phyloP scores from a whole-genome alignment of 2,888 invertebrate genomes.

The Pseudeuparius sepicola region DNA sequence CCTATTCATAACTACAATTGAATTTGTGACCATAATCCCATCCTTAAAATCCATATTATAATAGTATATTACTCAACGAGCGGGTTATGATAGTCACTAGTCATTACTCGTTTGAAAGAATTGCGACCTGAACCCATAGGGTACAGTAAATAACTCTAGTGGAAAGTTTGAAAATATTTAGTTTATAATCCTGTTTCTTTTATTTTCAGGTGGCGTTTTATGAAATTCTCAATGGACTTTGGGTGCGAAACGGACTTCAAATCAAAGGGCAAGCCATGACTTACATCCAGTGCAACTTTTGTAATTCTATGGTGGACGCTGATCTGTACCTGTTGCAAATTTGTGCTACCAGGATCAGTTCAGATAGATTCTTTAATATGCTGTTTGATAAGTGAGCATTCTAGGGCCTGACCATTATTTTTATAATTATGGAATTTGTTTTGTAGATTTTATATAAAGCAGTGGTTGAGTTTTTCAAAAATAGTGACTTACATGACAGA shows the following conservation, averaged over 20 bases:
- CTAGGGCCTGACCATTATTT: neutral
- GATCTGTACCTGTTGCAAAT: conserved; percentile 93
- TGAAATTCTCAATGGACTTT: conserved; percentile 88
- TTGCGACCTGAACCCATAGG: no score
- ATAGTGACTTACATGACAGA: conserved; percentile 57
- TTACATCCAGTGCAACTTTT: conserved; percentile 97
- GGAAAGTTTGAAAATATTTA: no score
- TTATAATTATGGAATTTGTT: conserved; percentile 9
- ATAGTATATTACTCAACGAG: no score
- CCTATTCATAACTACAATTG: no score
- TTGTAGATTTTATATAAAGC: conserved; percentile 71
- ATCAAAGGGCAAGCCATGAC: conserved; percentile 99
- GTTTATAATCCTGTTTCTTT: no score
- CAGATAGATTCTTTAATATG: conserved; percentile 76
- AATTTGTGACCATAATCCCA: no score
- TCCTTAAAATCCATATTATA: no score
- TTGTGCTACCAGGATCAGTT: conserved; percentile 78
- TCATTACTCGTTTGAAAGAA: no score
- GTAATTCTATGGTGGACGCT: conserved; percentile 97
- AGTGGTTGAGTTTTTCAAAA: conserved; percentile 73
- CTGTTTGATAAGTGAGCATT: conserved; percentile 72
- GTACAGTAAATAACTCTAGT: no score
- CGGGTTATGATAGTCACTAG: no score
- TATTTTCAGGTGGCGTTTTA: conserved; percentile 77
- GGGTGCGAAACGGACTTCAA: conserved; percentile 95